Base-by-base conservation (phyloP, 1,140 invertebrate species). In the Aethina tumida region DNA sequence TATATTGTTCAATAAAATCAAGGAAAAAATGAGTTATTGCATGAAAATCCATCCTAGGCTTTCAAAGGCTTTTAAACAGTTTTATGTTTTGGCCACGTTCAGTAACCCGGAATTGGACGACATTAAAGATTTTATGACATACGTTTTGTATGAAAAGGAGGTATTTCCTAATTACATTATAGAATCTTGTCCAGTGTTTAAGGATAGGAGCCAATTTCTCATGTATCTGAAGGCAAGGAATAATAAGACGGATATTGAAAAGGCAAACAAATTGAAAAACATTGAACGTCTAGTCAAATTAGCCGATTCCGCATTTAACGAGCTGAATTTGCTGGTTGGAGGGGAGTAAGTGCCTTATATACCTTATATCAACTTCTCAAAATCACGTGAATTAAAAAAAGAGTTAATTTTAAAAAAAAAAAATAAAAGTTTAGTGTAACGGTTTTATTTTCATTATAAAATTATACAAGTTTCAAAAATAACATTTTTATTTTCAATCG, bases 81-180 rank as follows among this genome's bases (percentile, higher is more conserved):
- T 37, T 14, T 45, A 39, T 31, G 5, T 37, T 7, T 40, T 49
- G 13, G 40, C 22, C n/a, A 47, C 40, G 13, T 49, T 49, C 33
- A 41, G 36, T 5, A 45, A 37, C 36, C 10, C 7, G 5, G 36
- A 24, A 16, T 41, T 43, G 35, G n/a, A 19, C 6, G 22, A 45
- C 28, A 35, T 45, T 5, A 18, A 49, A 8, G 7, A 35, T 7
- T 46, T 25, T 19, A 31, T 49, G 19, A 12, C 15, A 14, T 15
- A 17, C 16, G 21, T 30, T 4, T n/a, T 25, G 3, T 5, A 41
- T 21, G 17, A 24, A 18, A 18, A 20, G 12, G 19, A 32, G 8
- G 28, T 32, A n/a, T 38, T 42, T 36, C 47, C 47, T 10, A 10
- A 39, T 17, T 17, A 15, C 21, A 20, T 6, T 2, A 17, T 39